Conservation (phyloP, 2,113 vertebrate genomes). For the Micronycteris hirsuta region DNA sequence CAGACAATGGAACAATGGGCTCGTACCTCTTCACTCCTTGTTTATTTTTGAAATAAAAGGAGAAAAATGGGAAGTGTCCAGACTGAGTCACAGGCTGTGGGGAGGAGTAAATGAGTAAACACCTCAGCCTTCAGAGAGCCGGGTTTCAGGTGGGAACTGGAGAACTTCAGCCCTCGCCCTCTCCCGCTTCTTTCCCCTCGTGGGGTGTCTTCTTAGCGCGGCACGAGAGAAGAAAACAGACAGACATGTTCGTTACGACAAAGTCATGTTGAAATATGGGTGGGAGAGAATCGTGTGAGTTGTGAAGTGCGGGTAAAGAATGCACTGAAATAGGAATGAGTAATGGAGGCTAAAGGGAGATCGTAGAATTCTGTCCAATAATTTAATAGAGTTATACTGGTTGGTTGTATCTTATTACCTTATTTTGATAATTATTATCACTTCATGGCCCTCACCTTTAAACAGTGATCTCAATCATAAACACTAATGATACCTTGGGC, state of each 20-base stretch:
- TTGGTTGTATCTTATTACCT: not conserved
- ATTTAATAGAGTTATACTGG: not conserved
- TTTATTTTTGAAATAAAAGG: slow-evolving; percentile 59
- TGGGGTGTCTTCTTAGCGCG: not conserved
- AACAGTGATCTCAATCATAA: not conserved
- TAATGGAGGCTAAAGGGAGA: not conserved
- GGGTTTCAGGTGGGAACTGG: slow-evolving; percentile 57
- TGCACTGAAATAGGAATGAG: not conserved
- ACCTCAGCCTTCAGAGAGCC: slow-evolving; percentile 50
- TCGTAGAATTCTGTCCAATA: not conserved
- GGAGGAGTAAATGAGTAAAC: slow-evolving; percentile 64
- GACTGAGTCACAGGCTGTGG: slow-evolving; percentile 64
- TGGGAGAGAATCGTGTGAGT: not conserved
- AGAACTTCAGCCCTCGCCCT: not conserved
- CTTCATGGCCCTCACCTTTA: not conserved
- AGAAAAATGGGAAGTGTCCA: slow-evolving; percentile 70
- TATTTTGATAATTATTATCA: not conserved
- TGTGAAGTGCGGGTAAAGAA: not conserved
- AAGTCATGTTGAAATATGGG: not conserved
- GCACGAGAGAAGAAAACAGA: not conserved
- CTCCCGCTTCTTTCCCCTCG: not conserved
- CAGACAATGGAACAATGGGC: slow-evolving; percentile 63
- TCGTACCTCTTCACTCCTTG: slow-evolving; percentile 71
- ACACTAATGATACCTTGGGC: not conserved
- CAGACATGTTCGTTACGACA: not conserved